Evolutionary conservation across 2,797 vertebrate genomes (phyloP).

Genomic region (Acipenser oxyrinchus): DNA sequence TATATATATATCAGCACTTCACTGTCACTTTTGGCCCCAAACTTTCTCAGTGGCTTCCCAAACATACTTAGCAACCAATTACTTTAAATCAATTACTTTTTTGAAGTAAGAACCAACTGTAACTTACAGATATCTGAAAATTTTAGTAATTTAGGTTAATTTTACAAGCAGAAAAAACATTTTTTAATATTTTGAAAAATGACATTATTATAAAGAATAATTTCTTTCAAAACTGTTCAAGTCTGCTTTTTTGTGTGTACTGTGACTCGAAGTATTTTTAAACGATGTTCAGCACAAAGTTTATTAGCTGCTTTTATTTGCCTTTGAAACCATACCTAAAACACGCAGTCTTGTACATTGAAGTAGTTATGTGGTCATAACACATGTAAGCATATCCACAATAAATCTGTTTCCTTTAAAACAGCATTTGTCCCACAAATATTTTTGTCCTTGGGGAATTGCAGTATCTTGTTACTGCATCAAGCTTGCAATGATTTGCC

Average conservation of each 20-base stretch:
- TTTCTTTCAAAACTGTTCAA: slow-evolving; percentile 32
- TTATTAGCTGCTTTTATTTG: slow-evolving; percentile 3
- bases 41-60: slow-evolving; percentile 49
- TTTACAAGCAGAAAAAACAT: slow-evolving; percentile 31
- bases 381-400: neutral
- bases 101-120: slow-evolving; percentile 42
- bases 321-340: neutral
- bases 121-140: slow-evolving; percentile 54
- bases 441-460: too few species aligned
- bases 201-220: slow-evolving; percentile 16
- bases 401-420: neutral
- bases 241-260: neutral
- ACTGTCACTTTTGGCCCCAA: slow-evolving; percentile 45
- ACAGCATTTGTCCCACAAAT: neutral
- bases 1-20: slow-evolving; percentile 47
- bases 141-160: slow-evolving; percentile 36
- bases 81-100: slow-evolving; percentile 50
- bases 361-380: neutral
- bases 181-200: slow-evolving; percentile 11
- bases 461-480: too few species aligned
- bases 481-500: too few species aligned
- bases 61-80: slow-evolving; percentile 47
- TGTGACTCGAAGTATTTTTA: neutral
- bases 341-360: neutral
- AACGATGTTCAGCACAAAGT: neutral